These are phyloP conservation scores for Micrasema longulum DNA, from an alignment of 1,140 invertebrate genomes.

Conservation along the genomic window DNA sequence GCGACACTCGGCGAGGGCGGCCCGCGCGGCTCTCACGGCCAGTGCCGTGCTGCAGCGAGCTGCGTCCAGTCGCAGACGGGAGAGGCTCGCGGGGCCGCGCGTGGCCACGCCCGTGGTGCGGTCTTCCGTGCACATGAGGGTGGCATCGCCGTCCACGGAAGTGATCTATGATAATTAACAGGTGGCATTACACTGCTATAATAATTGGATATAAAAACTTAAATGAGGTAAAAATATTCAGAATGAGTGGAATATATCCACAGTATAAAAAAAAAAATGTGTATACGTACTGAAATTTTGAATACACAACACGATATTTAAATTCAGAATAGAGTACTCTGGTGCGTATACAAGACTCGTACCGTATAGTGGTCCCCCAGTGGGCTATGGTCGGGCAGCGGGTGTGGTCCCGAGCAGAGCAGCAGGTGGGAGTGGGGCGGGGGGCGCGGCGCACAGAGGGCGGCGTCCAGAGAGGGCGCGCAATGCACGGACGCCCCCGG, in stretches of 20 bases:
- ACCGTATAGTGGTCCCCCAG: conserved; percentile 44
- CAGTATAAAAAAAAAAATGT: too few relatives aligned
- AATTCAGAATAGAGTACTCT: too few relatives aligned
- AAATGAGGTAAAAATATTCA: too few relatives aligned
- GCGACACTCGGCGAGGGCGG: conserved; percentile 23
- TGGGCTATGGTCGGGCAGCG: conserved; percentile 21
- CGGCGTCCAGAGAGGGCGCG: conserved; percentile 30
- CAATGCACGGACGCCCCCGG: conserved; percentile 19
- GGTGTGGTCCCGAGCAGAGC: conserved; percentile 41
- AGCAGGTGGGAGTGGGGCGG: conserved; percentile 20
- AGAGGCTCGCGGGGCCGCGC: background rate
- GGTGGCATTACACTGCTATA: too few relatives aligned
- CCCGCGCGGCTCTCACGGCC: conserved; percentile 22
- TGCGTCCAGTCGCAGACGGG: conserved; percentile 4
- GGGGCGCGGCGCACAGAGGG: conserved; percentile 16
- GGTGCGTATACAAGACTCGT: background rate
- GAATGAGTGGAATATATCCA: too few relatives aligned
- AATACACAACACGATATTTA: too few relatives aligned
- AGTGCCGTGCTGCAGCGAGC: conserved; percentile 38
- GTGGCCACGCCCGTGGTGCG: conserved; percentile 37
- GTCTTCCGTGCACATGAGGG: conserved; percentile 26
- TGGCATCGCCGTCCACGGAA: conserved; percentile 12
- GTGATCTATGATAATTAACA: conserved; percentile 29
- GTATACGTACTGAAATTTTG: too few relatives aligned
- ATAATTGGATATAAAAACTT: too few relatives aligned